Conservation (phyloP, 2,113 vertebrate genomes). For the Triplophysa tibetana region DNA sequence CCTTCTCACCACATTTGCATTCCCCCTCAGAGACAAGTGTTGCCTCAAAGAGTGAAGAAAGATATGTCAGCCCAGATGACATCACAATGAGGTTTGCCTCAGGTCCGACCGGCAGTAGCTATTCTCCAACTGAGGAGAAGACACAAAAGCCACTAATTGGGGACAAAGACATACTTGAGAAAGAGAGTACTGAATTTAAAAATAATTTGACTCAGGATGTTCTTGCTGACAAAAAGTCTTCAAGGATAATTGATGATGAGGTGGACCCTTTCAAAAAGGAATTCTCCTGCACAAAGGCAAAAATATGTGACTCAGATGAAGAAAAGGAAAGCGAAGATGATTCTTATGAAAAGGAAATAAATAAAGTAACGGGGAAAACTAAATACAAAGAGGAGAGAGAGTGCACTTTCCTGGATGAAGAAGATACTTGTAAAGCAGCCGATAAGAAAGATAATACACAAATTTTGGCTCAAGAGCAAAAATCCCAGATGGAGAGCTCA, state of each 20-base stretch:
- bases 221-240: slow-evolving; percentile 60
- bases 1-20: slow-evolving; percentile 62
- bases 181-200: slow-evolving; percentile 48
- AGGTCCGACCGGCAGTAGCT: slow-evolving; percentile 89
- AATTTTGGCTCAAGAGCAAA: slow-evolving; percentile 53
- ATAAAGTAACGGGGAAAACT: slow-evolving; percentile 69
- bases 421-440: slow-evolving; percentile 52
- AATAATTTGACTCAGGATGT: slow-evolving; percentile 62
- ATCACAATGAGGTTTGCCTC: slow-evolving; percentile 94
- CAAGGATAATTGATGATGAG: slow-evolving; percentile 61
- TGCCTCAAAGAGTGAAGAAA: slow-evolving; percentile 81
- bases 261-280: slow-evolving; percentile 59
- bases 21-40: slow-evolving; percentile 63
- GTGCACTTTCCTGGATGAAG: slow-evolving; percentile 89
- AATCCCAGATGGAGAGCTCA: slow-evolving; percentile 62
- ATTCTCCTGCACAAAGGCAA: slow-evolving; percentile 76
- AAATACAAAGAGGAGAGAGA: slow-evolving; percentile 87
- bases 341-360: slow-evolving; percentile 63
- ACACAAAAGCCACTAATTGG: slow-evolving; percentile 66
- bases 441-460: slow-evolving; percentile 59
- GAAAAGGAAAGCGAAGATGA: slow-evolving; percentile 65
- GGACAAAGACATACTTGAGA: slow-evolving; percentile 56
- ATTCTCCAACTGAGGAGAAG: slow-evolving; percentile 91
- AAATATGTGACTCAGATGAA: slow-evolving; percentile 71
- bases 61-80: slow-evolving; percentile 91